These are phyloP conservation scores for Paramormyrops hopkinsi DNA, from an alignment of 2,797 vertebrate species.

Conservation along the genomic window DNA sequence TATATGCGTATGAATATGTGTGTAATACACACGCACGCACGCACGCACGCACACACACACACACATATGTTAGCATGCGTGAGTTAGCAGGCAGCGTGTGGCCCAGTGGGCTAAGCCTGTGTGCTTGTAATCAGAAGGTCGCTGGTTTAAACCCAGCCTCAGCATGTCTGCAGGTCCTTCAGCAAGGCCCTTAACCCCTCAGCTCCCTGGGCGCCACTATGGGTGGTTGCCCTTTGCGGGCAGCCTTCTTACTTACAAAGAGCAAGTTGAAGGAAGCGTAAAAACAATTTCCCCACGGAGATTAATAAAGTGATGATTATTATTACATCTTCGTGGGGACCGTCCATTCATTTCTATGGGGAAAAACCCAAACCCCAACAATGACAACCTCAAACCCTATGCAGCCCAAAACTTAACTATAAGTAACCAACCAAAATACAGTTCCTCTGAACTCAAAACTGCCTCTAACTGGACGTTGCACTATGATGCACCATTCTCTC, in stretches of 20 bases:
- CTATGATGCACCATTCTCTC: neutral
- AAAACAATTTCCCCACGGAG: too few relatives aligned
- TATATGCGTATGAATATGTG: neutral
- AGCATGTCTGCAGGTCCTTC: too few relatives aligned
- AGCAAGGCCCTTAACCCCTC: too few relatives aligned
- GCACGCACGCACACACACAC: neutral
- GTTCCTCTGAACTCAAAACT: neutral
- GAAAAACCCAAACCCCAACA: neutral
- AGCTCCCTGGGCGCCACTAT: too few relatives aligned
- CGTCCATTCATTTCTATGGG: neutral
- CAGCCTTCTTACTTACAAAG: too few relatives aligned
- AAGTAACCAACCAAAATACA: neutral
- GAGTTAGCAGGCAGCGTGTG: too few relatives aligned
- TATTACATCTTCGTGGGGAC: neutral
- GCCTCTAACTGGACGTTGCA: neutral
- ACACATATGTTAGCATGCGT: neutral
- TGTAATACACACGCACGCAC: neutral
- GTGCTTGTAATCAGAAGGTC: too few relatives aligned
- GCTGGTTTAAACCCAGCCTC: too few relatives aligned
- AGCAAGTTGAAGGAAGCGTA: too few relatives aligned
- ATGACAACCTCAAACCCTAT: neutral
- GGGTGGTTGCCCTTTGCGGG: too few relatives aligned
- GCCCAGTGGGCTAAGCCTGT: too few relatives aligned
- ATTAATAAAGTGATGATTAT: neutral
- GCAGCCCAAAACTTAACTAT: neutral